Evolutionary conservation across 2,113 vertebrate species (phyloP).

Genomic region (Tragelaphus scriptus): DNA sequence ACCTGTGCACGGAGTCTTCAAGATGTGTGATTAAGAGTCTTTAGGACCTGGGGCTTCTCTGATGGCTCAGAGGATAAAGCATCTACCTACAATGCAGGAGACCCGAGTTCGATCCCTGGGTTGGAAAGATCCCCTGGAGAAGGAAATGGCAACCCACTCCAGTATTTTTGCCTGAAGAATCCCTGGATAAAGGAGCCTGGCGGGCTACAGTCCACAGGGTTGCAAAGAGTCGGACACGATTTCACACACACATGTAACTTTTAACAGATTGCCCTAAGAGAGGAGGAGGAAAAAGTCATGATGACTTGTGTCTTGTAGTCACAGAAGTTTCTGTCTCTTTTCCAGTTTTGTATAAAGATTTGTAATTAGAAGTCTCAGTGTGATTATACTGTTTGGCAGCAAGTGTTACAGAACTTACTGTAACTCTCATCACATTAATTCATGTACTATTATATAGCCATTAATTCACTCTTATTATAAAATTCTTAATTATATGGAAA

Average conservation of each 20-base stretch:
- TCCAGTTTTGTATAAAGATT: not conserved
- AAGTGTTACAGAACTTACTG: not conserved
- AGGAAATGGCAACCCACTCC: too few species aligned
- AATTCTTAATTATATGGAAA: not conserved
- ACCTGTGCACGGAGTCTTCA: not conserved
- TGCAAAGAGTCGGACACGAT: too few species aligned
- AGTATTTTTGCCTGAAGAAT: too few species aligned
- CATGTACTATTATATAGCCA: not conserved
- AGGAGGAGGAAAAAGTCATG: not conserved
- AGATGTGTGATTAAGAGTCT: not conserved
- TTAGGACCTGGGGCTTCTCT: not conserved
- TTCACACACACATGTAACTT: not conserved
- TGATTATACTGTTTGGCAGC: not conserved
- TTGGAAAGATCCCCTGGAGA: too few species aligned
- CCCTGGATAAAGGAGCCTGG: too few species aligned
- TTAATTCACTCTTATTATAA: not conserved
- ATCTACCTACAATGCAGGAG: too few species aligned
- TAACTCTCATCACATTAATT: not conserved
- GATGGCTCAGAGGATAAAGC: too few species aligned
- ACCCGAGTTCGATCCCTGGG: too few species aligned
- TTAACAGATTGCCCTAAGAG: not conserved
- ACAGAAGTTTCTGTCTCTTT: not conserved
- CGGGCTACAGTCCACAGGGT: too few species aligned
- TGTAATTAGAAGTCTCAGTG: not conserved
- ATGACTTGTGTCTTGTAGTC: not conserved